These are phyloP conservation scores for Synanceia verrucosa DNA, from an alignment of 2,797 vertebrate genomes.

Conservation along the genomic window DNA sequence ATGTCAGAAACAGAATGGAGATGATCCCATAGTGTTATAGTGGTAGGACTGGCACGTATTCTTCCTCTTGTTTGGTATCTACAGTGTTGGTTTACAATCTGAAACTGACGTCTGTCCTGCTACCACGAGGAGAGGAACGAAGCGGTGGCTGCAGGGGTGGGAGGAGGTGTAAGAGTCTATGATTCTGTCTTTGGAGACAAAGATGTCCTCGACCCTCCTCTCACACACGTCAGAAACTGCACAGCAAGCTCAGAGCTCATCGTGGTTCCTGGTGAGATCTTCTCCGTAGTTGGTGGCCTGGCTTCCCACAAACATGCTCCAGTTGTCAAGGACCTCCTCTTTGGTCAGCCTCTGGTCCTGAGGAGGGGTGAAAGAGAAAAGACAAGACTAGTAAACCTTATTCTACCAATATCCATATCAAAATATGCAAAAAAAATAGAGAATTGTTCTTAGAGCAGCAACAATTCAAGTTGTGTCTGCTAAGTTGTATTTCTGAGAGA, in stretches of 20 bases:
- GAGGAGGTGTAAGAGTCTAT: conserved; percentile 31
- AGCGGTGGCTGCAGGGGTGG: neutral
- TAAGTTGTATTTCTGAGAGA: neutral
- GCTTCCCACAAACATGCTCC: conserved; percentile 99
- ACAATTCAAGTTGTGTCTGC: neutral
- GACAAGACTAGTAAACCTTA: neutral
- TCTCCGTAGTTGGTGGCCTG: conserved; percentile 99
- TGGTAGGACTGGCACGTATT: conserved; percentile 21
- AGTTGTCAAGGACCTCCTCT: conserved; percentile 96
- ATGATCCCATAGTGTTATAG: conserved; percentile 41
- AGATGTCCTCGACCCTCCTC: conserved; percentile 13
- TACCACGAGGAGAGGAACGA: conserved; percentile 25
- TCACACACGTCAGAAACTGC: neutral
- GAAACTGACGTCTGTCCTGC: conserved; percentile 34
- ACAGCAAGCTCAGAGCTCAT: conserved; percentile 88
- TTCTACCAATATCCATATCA: neutral
- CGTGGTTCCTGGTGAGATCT: conserved; percentile 94
- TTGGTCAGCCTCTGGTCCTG: conserved; percentile 94
- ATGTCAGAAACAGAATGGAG: conserved; percentile 73
- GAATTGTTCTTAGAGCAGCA: neutral
- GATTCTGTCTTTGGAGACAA: conserved; percentile 28
- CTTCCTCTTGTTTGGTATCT: conserved; percentile 25
- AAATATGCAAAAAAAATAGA: neutral
- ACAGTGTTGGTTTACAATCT: conserved; percentile 34
- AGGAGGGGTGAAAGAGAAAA: neutral